Conservation (phyloP, 2,113 vertebrate genomes). For the Hemiscyllium ocellatum region DNA sequence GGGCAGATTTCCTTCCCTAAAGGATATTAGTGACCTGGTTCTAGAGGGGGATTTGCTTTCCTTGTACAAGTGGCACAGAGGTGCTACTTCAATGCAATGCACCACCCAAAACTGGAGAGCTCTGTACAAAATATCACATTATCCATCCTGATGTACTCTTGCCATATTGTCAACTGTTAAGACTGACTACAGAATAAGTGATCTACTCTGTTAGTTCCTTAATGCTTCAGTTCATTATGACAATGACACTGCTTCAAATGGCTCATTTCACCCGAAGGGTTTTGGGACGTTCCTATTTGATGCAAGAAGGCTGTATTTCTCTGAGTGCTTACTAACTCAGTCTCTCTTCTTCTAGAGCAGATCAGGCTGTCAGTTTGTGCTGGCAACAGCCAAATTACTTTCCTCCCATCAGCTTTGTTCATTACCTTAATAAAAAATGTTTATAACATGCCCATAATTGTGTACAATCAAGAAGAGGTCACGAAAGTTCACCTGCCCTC, state of each 20-base stretch:
- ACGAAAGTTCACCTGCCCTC: not conserved
- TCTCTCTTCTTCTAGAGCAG: not conserved
- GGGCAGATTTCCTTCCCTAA: too few species aligned
- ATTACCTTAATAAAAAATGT: not conserved
- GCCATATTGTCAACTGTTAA: not conserved
- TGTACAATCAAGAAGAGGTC: not conserved
- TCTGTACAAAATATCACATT: not conserved
- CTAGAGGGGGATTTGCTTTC: too few species aligned
- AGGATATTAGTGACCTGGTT: too few species aligned
- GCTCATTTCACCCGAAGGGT: not conserved
- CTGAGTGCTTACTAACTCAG: not conserved
- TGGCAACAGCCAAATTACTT: not conserved
- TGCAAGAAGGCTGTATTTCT: not conserved
- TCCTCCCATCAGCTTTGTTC: not conserved
- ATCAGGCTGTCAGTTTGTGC: not conserved
- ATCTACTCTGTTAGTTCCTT: not conserved
- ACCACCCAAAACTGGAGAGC: not conserved
- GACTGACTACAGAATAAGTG: not conserved
- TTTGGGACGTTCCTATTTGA: not conserved
- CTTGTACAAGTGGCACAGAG: not conserved
- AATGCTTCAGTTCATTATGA: not conserved
- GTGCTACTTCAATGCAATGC: not conserved
- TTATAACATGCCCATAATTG: not conserved
- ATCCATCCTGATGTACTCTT: not conserved
- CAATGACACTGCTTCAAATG: not conserved